Percentiles rank a stretch among this genome's conserved stretches.
Conservation (phyloP, 2,113 vertebrate genomes). For the Promerops cafer region DNA sequence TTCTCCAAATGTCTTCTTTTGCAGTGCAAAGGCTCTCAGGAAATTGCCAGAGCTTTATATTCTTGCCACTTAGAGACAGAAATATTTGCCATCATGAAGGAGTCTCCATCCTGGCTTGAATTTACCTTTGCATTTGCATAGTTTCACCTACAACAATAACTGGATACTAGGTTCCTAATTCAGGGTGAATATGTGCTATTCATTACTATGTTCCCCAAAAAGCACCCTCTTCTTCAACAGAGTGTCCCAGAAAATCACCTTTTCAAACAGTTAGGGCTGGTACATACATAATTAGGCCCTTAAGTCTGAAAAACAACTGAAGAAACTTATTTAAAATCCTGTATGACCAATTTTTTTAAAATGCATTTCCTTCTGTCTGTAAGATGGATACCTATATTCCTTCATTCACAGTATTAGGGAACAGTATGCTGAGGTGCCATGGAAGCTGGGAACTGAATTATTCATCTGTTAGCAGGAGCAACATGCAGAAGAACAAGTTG, state of each 20-base stretch:
- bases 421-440: background rate
- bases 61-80: background rate
- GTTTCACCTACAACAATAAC: background rate
- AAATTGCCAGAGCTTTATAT: background rate
- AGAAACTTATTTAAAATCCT: background rate
- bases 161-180: background rate
- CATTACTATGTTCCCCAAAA: background rate
- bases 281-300: background rate
- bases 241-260: background rate
- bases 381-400: background rate
- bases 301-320: background rate
- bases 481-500: background rate
- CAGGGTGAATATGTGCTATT: background rate
- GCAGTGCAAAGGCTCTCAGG: background rate
- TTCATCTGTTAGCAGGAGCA: background rate
- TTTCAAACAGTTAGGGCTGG: background rate
- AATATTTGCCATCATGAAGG: background rate
- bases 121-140: background rate
- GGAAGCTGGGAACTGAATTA: background rate
- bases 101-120: background rate
- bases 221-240: background rate
- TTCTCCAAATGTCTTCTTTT: background rate
- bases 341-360: background rate
- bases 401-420: background rate
- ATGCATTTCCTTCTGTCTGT: background rate